A percentile compares a stretch with the other conserved stretches of the same genome.
These are phyloP conservation scores for Chrysomallon squamiferum DNA, from an alignment of 1,140 invertebrate genomes.

Conservation along the genomic window DNA sequence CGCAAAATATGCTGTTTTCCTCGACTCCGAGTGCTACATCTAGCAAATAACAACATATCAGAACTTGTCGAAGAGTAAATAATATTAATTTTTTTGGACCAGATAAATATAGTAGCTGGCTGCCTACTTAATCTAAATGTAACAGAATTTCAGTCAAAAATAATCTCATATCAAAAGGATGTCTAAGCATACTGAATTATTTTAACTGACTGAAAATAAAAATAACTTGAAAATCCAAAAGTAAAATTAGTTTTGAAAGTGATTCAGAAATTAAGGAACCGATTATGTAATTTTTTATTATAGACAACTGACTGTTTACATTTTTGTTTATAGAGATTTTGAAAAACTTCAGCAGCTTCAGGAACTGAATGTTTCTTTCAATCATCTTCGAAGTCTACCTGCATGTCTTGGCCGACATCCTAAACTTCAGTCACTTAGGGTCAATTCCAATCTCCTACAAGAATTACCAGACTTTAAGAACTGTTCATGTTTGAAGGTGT, in stretches of 20 bases:
- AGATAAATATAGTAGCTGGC: neutral
- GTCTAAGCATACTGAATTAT: too few relatives aligned
- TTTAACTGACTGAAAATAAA: too few relatives aligned
- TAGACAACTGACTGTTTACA: too few relatives aligned
- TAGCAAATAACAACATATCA: constrained; percentile 58
- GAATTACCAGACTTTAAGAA: constrained; percentile 58
- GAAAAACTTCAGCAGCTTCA: constrained; percentile 52
- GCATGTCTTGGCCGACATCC: constrained; percentile 43
- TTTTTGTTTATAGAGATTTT: constrained; percentile 44
- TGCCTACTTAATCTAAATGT: neutral
- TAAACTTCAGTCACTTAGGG: constrained; percentile 53
- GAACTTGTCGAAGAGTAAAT: constrained; percentile 53
- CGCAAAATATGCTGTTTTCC: constrained; percentile 52
- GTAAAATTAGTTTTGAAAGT: too few relatives aligned
- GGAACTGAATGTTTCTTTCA: constrained; percentile 61
- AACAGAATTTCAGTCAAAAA: neutral
- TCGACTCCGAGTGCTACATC: constrained; percentile 54
- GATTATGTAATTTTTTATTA: too few relatives aligned
- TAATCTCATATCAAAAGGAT: too few relatives aligned
- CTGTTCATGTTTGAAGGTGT: constrained; percentile 54
- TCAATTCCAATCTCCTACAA: constrained; percentile 59
- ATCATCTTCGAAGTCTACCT: constrained; percentile 55
- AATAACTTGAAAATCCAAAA: too few relatives aligned
- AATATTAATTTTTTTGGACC: too few relatives aligned
- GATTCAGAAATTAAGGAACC: too few relatives aligned